These are phyloP conservation scores for Drosophila neotestacea DNA, from an alignment of 2,888 invertebrate species.

Conservation along the genomic window DNA sequence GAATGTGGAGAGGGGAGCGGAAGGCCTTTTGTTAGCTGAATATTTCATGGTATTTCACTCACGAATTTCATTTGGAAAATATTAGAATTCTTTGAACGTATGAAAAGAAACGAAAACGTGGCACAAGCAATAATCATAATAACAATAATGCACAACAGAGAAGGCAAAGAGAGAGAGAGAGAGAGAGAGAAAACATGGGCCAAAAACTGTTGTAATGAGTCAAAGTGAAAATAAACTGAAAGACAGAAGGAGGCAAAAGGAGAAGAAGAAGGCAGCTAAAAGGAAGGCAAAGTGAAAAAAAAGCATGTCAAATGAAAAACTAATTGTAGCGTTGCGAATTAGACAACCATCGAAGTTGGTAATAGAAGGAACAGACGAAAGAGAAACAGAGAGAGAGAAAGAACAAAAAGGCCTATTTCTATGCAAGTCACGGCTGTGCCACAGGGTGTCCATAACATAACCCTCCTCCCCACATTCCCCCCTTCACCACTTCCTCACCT, in stretches of 20 bases:
- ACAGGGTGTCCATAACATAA: slow-evolving; percentile 25
- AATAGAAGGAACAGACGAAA: slow-evolving; percentile 14
- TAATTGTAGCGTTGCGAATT: slow-evolving; percentile 79
- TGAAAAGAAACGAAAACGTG: slow-evolving; percentile 41
- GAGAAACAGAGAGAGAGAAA: slow-evolving; percentile 7
- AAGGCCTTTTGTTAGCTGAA: slow-evolving; percentile 30
- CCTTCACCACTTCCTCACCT: not conserved
- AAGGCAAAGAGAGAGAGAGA: not conserved
- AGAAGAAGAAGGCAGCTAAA: not conserved
- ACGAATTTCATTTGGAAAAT: slow-evolving; percentile 75
- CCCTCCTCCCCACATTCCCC: slow-evolving; percentile 1
- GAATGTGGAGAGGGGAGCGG: not conserved
- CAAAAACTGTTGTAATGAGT: slow-evolving; percentile 44
- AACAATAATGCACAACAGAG: slow-evolving; percentile 40
- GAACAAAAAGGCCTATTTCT: slow-evolving; percentile 56
- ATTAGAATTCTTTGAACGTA: slow-evolving; percentile 72
- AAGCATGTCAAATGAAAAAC: slow-evolving; percentile 75
- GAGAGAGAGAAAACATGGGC: not conserved
- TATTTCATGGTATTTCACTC: slow-evolving; percentile 74
- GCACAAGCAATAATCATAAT: slow-evolving; percentile 53
- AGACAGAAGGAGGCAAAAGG: not conserved
- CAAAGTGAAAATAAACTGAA: slow-evolving; percentile 59
- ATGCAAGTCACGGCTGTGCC: slow-evolving; percentile 75
- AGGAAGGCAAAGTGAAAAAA: slow-evolving; percentile 17
- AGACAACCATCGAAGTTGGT: slow-evolving; percentile 63